Base-by-base conservation (phyloP, 1,140 invertebrate genomes). In the Mya arenaria region DNA sequence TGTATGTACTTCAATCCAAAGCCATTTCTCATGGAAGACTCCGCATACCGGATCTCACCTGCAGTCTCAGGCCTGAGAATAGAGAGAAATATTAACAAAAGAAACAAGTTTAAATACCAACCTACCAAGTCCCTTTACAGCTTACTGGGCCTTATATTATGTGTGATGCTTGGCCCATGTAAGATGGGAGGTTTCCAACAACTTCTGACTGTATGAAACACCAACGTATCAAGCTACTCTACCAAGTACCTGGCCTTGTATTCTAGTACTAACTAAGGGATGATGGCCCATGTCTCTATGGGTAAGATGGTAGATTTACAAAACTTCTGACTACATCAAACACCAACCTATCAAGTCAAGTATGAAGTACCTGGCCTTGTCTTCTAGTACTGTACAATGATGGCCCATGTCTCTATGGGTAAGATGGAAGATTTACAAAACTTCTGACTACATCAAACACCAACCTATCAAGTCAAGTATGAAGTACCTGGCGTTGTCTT, bases 401-500 rank as follows among this genome's bases (percentile, higher is more conserved):
- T 98, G 97, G 6, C 97, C 95, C 97, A 99, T 98, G 92, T 99
- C 98, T 91, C 97, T 96, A 86, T 98, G 97, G 94, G 99, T 99
- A 0, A n/a, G n/a, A n/a, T n/a, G n/a, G n/a, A n/a, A n/a, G n/a
- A n/a, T n/a, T n/a, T n/a, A n/a, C n/a, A n/a, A n/a, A n/a, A n/a
- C n/a, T n/a, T n/a, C n/a, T n/a, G n/a, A 48, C n/a, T 48, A n/a
- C 44, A 13, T 48, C 44, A 48, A 48, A 48, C 10, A 10, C 10
- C 44, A 48, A 13, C n/a, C n/a, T n/a, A n/a, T n/a, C n/a, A n/a
- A n/a, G n/a, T n/a, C n/a, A n/a, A n/a, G n/a, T n/a, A n/a, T n/a
- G n/a, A 90, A 88, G 62, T 86, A 88, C 28, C 84, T 65, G 23
- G 90, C 90, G 78, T 92, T 92, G 32, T 93, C 91, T 39, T 93